These are phyloP conservation scores for Scleropages formosus DNA, from an alignment of 2,797 vertebrate species.

Conservation along the genomic window DNA sequence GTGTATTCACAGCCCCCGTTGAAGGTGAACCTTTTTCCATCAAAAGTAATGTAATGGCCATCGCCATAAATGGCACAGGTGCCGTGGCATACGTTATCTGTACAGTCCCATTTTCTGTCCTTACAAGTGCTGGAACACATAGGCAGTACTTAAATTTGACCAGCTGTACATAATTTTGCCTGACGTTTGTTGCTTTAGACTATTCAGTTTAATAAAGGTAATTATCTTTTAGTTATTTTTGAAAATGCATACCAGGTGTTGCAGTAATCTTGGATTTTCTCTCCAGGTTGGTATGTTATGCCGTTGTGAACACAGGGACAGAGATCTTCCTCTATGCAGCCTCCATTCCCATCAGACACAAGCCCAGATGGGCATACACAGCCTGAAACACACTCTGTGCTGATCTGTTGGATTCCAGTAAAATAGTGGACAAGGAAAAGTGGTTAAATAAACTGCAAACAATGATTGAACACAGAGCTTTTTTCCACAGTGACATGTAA, in stretches of 20 bases:
- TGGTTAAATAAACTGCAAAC: not conserved
- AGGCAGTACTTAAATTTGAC: constrained; percentile 27
- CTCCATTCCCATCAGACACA: constrained; percentile 72
- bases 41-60: constrained; percentile 87
- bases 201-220: not conserved
- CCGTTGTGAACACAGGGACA: constrained; percentile 89
- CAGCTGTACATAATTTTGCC: not conserved
- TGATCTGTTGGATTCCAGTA: constrained; percentile 67
- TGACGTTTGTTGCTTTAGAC: not conserved
- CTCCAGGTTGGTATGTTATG: constrained; percentile 68
- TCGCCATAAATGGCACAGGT: constrained; percentile 86
- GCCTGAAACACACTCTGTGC: constrained; percentile 76
- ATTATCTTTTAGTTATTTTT: not conserved
- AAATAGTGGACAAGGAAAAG: not conserved
- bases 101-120: constrained; percentile 78
- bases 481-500: not conserved
- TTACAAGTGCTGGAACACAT: constrained; percentile 71
- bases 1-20: constrained; percentile 87
- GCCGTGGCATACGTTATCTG: constrained; percentile 69
- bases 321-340: constrained; percentile 66
- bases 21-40: constrained; percentile 84
- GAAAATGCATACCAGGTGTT: constrained; percentile 84
- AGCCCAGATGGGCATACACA: constrained; percentile 80
- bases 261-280: constrained; percentile 78
- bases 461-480: not conserved